A percentile compares a stretch with the other conserved stretches of the same genome.
These are phyloP conservation scores for Eucriotettix oculatus DNA, from an alignment of 2,888 invertebrate genomes.

Conservation along the genomic window DNA sequence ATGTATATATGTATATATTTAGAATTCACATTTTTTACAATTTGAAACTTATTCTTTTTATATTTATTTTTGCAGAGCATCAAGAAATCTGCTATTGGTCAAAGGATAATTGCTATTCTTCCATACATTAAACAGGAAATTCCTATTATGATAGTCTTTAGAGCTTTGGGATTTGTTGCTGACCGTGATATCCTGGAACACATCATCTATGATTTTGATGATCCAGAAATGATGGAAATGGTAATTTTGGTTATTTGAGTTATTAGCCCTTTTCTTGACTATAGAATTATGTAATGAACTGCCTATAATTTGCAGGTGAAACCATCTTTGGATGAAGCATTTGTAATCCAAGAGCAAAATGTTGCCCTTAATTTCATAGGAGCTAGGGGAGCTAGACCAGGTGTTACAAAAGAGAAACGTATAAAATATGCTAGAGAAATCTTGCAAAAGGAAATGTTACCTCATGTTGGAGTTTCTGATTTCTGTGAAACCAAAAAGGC, in stretches of 20 bases:
- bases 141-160: slow-evolving; percentile 98
- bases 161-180: slow-evolving; percentile 97
- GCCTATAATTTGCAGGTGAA: slow-evolving; percentile 41
- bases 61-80: slow-evolving; percentile 47
- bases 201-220: slow-evolving; percentile 99
- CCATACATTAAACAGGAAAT: slow-evolving; percentile 99
- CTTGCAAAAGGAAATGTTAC: slow-evolving; percentile 98
- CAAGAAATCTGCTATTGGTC: slow-evolving; percentile 98
- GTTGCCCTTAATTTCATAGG: slow-evolving; percentile 98
- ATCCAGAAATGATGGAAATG: slow-evolving; percentile 99
- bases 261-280: background rate
- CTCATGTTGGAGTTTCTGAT: slow-evolving; percentile 97
- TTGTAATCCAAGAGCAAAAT: slow-evolving; percentile 98
- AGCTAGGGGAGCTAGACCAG: slow-evolving; percentile 89
- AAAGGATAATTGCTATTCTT: slow-evolving; percentile 91
- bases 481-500: slow-evolving; percentile 99
- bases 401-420: slow-evolving; percentile 96
- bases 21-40: background rate
- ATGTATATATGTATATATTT: background rate
- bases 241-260: slow-evolving; percentile 24
- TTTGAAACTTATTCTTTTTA: background rate
- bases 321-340: slow-evolving; percentile 96
- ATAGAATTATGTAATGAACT: background rate
- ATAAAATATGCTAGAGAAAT: slow-evolving; percentile 99
- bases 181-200: slow-evolving; percentile 98